Percentiles rank a stretch among this genome's conserved stretches.
Evolutionary conservation across 2,797 vertebrate genomes (phyloP).

Genomic region (Eulemur mongoz): DNA sequence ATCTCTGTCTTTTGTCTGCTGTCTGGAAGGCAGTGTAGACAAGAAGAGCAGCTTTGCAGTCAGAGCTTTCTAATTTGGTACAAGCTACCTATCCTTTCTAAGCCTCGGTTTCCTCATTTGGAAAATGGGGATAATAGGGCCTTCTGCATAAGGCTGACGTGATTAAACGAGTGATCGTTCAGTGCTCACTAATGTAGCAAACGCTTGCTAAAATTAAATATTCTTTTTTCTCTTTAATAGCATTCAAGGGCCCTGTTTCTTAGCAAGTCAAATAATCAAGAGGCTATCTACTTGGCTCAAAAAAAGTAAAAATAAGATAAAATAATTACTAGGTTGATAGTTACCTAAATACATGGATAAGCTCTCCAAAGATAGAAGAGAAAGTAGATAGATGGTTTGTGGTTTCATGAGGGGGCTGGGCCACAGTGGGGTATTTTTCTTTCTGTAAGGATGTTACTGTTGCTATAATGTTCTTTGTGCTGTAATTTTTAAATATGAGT

Average conservation of each 20-base stretch:
- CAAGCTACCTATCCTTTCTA: neutral
- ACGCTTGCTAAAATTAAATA: neutral
- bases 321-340: neutral
- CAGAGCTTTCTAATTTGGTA: neutral
- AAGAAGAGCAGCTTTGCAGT: neutral
- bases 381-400: neutral
- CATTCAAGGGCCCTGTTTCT: neutral
- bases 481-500: neutral
- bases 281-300: neutral
- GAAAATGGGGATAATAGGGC: neutral
- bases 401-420: neutral
- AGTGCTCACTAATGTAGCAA: neutral
- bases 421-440: neutral
- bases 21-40: neutral
- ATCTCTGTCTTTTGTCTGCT: neutral
- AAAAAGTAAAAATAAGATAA: neutral
- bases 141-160: neutral
- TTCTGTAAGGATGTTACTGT: neutral
- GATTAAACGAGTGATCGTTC: neutral
- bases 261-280: conserved; percentile 27
- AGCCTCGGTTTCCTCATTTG: neutral
- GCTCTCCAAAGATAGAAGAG: neutral
- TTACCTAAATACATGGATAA: neutral
- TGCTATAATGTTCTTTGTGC: neutral
- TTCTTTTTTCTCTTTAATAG: neutral